A percentile compares a stretch with the other conserved stretches of the same genome.
phyloP scores from a whole-genome alignment of 2,113 vertebrate species.

The Synchiropus splendidus region DNA sequence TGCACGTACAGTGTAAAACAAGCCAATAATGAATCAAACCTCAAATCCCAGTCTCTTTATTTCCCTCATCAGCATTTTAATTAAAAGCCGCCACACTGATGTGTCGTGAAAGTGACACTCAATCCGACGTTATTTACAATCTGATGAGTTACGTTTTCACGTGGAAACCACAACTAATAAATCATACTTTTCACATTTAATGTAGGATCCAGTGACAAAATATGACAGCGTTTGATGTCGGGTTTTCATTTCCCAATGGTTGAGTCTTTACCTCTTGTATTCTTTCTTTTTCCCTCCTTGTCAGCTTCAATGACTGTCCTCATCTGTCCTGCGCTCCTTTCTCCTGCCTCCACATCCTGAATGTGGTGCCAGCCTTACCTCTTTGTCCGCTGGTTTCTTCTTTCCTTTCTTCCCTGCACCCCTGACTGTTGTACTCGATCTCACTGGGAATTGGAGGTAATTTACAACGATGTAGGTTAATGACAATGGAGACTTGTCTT shows the following conservation, averaged over 20 bases:
- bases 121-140: constrained; percentile 19
- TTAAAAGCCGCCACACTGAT: constrained; percentile 39
- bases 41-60: constrained; percentile 1
- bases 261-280: constrained; percentile 13
- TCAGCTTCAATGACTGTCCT: constrained; percentile 39
- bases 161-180: constrained; percentile 47
- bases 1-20: constrained; percentile 21
- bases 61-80: constrained; percentile 36
- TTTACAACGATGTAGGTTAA: constrained; percentile 63
- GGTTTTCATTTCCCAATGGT: constrained; percentile 54
- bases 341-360: constrained; percentile 14
- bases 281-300: constrained; percentile 24
- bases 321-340: constrained; percentile 28
- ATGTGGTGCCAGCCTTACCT: constrained; percentile 16
- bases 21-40: too few species aligned
- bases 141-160: constrained; percentile 36
- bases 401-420: constrained; percentile 6
- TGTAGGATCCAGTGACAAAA: constrained; percentile 42
- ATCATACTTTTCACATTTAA: constrained; percentile 48
- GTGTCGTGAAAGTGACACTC: constrained; percentile 32
- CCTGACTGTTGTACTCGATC: constrained; percentile 6
- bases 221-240: constrained; percentile 38
- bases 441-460: constrained; percentile 52
- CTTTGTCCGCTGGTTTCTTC: constrained; percentile 19
- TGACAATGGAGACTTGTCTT: constrained; percentile 49